Evolutionary conservation across 2,888 invertebrate species (phyloP), one percentile per base, ranked within the genome.

Genomic region (Anticlea derivata): DNA sequence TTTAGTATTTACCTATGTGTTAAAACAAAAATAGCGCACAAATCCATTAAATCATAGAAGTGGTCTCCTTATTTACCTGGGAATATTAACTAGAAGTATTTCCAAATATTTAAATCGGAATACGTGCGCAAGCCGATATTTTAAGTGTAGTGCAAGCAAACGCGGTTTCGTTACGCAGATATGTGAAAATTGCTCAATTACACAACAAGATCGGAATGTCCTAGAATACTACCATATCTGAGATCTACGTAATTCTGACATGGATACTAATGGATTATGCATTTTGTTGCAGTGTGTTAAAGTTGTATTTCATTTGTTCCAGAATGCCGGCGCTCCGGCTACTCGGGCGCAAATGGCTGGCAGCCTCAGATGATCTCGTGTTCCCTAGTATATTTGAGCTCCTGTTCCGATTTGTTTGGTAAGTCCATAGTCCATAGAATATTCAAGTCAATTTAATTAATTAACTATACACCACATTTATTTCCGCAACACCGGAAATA

Each of bases 311-410:
- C n/a, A 6, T 24, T 83, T 80, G 74, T 84, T 83, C 0, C 76
- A 91, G 91, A 70, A 98, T 98, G 97, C 97, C 97, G 76, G 96
- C 96, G 68, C 92, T 97, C 75, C 94, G 94, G 79, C 93, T 96
- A 61, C 96, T 97, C 80, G 95, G 95, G 73, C 93, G 97, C 78
- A 95, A 96, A 87, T 98, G 97, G 97, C 93, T 96, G 70, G 95
- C 97, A 69, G 96, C 96, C 70, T 96, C 96, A 66, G 98, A 98
- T 88, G 98, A 98, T 86, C 94, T 98, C 73, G 97, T 98, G 33
- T 96, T 96, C 80, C 97, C 97, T 23, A 96, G 95, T 75, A 91
- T 95, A 59, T 95, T 95, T 79, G 95, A 95, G 84, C 92, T 95
- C 50, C 92, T 94, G 56, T 93, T 95, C 70, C 91, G 95, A 75